Conservation (phyloP, 1,140 invertebrate genomes). For the Bacillus rossius region DNA sequence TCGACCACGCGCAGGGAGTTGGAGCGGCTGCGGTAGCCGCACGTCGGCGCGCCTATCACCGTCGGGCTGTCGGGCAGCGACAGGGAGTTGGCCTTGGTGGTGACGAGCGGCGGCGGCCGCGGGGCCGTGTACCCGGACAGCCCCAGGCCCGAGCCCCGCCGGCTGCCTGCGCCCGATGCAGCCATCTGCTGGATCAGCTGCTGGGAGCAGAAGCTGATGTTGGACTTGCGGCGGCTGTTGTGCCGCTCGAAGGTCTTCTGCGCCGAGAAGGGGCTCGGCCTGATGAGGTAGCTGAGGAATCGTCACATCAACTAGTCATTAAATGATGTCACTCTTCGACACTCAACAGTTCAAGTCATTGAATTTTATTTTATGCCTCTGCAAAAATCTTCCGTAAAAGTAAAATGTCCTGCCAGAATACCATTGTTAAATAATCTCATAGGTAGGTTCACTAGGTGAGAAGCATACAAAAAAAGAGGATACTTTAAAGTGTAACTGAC, state of each 20-base stretch:
- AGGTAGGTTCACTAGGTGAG: too few relatives aligned
- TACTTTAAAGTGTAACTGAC: too few relatives aligned
- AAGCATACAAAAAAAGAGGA: too few relatives aligned
- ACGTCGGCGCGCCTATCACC: conserved; percentile 42
- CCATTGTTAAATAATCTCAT: too few relatives aligned
- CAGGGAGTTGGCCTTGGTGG: conserved; percentile 80
- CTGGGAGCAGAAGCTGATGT: conserved; percentile 84
- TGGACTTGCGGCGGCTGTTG: conserved; percentile 83
- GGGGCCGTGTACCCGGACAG: conserved; percentile 50
- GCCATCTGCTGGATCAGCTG: conserved; percentile 57
- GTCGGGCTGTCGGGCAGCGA: conserved; percentile 83
- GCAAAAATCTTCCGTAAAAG: too few relatives aligned
- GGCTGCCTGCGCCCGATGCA: conserved; percentile 45
- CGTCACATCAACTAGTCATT: too few relatives aligned
- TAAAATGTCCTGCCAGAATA: too few relatives aligned
- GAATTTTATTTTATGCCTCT: too few relatives aligned
- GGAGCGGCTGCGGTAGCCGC: conserved; percentile 47
- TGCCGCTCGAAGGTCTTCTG: conserved; percentile 91
- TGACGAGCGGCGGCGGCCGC: conserved; percentile 67
- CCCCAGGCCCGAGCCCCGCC: conserved; percentile 48
- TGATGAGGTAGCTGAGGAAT: conserved; percentile 66
- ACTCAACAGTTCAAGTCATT: too few relatives aligned
- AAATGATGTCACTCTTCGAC: too few relatives aligned
- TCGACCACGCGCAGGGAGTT: conserved; percentile 80
- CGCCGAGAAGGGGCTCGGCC: conserved; percentile 86